Percentiles rank a stretch among this genome's conserved stretches.
Conservation (phyloP, 2,888 invertebrate species). For the Lepidochitona cinerea region DNA sequence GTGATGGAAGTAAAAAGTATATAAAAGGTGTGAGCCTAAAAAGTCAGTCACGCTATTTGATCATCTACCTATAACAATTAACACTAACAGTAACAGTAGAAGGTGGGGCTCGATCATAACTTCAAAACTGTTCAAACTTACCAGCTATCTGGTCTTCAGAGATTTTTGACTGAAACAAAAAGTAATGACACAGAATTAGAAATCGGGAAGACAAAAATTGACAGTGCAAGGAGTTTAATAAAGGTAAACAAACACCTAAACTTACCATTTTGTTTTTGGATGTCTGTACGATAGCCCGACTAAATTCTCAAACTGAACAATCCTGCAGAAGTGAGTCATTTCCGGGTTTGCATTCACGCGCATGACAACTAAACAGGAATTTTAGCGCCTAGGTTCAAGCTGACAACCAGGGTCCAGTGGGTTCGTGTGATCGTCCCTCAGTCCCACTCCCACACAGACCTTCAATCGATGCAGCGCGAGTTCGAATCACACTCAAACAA, state of each 20-base stretch:
- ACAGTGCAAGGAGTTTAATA: too few species aligned
- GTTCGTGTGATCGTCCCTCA: too few species aligned
- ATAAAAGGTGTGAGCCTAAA: too few species aligned
- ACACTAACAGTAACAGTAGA: background rate
- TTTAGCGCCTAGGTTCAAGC: too few species aligned
- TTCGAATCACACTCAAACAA: too few species aligned
- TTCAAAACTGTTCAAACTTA: background rate
- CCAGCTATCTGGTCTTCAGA: conserved; percentile 3
- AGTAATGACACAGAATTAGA: background rate
- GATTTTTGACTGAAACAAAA: background rate
- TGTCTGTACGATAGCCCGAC: background rate
- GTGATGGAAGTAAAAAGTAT: too few species aligned
- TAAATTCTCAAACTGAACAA: background rate
- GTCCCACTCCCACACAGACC: too few species aligned
- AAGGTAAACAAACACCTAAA: background rate
- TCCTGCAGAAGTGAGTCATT: background rate
- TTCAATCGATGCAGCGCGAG: too few species aligned
- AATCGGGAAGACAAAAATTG: background rate
- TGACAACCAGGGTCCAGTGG: too few species aligned
- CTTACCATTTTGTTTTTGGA: background rate
- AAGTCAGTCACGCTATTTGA: too few species aligned
- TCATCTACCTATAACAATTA: too few species aligned
- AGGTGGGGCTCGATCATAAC: background rate
- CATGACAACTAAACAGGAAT: background rate
- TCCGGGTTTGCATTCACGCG: background rate